Base-by-base conservation (phyloP, 2,888 invertebrate genomes). In the Caenorhabditis parvicauda region DNA sequence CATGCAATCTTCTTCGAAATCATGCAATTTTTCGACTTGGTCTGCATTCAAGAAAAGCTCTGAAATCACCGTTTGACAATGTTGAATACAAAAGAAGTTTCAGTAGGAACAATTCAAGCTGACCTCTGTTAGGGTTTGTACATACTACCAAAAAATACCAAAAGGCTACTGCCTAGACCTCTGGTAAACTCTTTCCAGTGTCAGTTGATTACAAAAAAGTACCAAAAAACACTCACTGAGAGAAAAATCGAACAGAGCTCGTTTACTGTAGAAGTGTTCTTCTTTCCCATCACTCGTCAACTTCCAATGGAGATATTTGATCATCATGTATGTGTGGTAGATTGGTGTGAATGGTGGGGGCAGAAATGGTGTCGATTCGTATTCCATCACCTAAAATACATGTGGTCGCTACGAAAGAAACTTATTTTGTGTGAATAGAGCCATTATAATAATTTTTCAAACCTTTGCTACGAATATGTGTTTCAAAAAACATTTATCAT, bases 1-100 rank as follows among this genome's bases (percentile, higher is more conserved):
- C 52, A 96, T 91, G 82, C 94, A 94, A 80, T 96, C 94, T 82
- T 95, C 66, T 42, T 96, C 96, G 83, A 95, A 96, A 82, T 96
- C 95, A 81, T 95, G 93, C 50, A 95, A 84, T 53, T 92, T 87
- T 82, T 95, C 94, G 84, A 92, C 87, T 81, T 94, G 93, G 77
- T 92, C 92, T 60, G 89, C 5, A 7, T 54, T 56, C 41, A 70
- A 41, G 25, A 70, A 72, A 2, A 70, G 44, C 41, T 72, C 70
- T 70, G 55, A 49, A 64, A 55, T 32, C 12, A 22, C 3, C 24
- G 45, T 45, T 9, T 58, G n/a, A 35, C 46, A 29, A 22, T 39
- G 37, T 6, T 19, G 27, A 39, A n/a, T 3, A 57, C 17, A 49
- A 28, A 19, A 17, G 54, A 25, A 27, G 24, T n/a, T 9, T 43